These are phyloP conservation scores for Danio jaintianensis DNA, from an alignment of 2,797 vertebrate species.

Conservation along the genomic window DNA sequence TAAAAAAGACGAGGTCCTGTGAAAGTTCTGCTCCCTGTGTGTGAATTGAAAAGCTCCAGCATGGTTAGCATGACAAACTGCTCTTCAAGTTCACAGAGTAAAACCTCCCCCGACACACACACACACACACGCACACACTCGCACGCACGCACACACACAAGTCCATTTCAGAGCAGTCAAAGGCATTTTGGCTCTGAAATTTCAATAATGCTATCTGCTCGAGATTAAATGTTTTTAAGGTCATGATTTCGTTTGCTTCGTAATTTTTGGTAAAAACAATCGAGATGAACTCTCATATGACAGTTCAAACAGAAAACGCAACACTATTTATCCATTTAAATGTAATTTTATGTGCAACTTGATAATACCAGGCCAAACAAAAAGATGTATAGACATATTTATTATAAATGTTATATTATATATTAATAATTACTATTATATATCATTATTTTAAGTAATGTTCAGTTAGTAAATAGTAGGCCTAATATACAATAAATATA, in stretches of 20 bases:
- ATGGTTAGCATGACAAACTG: slow-evolving; percentile 82
- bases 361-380: too few species aligned
- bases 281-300: neutral
- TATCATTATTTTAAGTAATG: too few species aligned
- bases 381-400: too few species aligned
- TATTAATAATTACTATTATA: too few species aligned
- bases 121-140: neutral
- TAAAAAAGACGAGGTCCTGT: slow-evolving; percentile 87
- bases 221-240: neutral
- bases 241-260: slow-evolving; percentile 3
- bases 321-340: neutral
- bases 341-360: too few species aligned
- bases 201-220: slow-evolving; percentile 14
- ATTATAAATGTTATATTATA: too few species aligned
- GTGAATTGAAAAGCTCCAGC: slow-evolving; percentile 74
- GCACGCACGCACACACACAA: slow-evolving; percentile 30
- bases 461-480: too few species aligned
- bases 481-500: too few species aligned
- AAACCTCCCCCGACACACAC: slow-evolving; percentile 33
- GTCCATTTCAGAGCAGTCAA: slow-evolving; percentile 20
- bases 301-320: neutral
- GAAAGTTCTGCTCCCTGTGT: slow-evolving; percentile 85
- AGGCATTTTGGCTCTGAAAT: slow-evolving; percentile 13
- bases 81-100: slow-evolving; percentile 74
- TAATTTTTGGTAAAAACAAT: neutral